Base-by-base conservation (phyloP, 2,113 vertebrate species). In the Nipponia nippon region DNA sequence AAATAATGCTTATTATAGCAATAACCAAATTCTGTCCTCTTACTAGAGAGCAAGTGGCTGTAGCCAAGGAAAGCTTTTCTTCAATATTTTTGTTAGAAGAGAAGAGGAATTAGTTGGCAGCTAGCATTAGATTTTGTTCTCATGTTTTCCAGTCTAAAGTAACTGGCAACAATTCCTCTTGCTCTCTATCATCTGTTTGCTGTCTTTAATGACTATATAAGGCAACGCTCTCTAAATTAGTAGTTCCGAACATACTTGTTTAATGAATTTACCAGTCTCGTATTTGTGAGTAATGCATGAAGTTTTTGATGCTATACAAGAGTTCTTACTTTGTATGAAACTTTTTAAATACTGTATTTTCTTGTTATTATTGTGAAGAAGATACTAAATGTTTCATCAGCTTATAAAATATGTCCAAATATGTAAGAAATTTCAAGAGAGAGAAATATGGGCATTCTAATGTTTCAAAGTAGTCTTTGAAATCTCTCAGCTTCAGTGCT, bases 61-160 rank as follows among this genome's bases (percentile, higher is more conserved):
- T 15, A 92, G 67, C 86, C 84, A 93, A 95, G 61, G 67, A 93
- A 91, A 95, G 66, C 69, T 62, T 94, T 87, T 80, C 59, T 78
- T 58, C 76, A 89, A 9, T 96, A 88, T 96, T 97, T 97, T 96
- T 93, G 62, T 95, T 79, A 91, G 87, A 89, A 83, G 38, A 77
- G 87, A 66, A 53, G 55, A 96, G 89, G 95, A 97, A 97, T 97
- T 94, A 93, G 65, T 92, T 98, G 98, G 97, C 96, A 98, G 77
- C 81, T 30, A 72, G 84, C 47, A 40, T 66, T 52, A 94, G 66
- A 94, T 94, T 97, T 96, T 97, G 79, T 92, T 94, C 95, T 97
- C 98, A 97, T 97, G 97, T 95, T 98, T 98, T 98, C 98, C 97
- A 97, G 97, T 52, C 89, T 78, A 85, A 96, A 98, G 87, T 96